Evolutionary conservation across 2,888 invertebrate species (phyloP).

Genomic region (Thymelicus acteon): DNA sequence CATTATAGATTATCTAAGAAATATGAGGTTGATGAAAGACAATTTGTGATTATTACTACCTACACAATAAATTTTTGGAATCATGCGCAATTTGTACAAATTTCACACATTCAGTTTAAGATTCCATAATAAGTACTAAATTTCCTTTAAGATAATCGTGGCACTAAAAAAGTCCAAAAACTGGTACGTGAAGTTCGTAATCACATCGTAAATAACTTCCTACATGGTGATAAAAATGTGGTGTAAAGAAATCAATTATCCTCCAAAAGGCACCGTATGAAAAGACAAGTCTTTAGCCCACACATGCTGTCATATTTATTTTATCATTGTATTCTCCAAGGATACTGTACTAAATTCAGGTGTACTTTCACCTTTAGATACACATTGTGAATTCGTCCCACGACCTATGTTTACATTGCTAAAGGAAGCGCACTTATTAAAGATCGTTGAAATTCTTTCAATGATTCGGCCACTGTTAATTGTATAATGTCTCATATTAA

Average conservation of each 20-base stretch:
- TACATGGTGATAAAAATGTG: conserved; percentile 20
- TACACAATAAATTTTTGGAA: background rate
- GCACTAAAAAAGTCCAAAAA: conserved; percentile 15
- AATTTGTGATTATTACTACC: too few species aligned
- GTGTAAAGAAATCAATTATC: conserved; percentile 21
- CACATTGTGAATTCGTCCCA: conserved; percentile 59
- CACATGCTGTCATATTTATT: conserved; percentile 15
- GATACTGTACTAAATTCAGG: conserved; percentile 42
- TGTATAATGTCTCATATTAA: conserved; percentile 32
- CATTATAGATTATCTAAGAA: too few species aligned
- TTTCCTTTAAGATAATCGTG: background rate
- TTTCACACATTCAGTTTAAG: background rate
- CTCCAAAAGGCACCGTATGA: background rate
- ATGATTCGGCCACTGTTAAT: conserved; percentile 50
- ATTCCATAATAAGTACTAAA: conserved; percentile 3
- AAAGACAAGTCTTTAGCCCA: background rate
- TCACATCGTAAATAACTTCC: conserved; percentile 35
- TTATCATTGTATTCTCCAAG: conserved; percentile 8
- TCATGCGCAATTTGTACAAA: background rate
- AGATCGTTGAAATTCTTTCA: conserved; percentile 54
- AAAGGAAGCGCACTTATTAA: conserved; percentile 55
- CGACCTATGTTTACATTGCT: conserved; percentile 52
- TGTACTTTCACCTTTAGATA: conserved; percentile 64
- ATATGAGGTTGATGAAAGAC: too few species aligned
- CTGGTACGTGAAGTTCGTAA: conserved; percentile 5